Base-by-base conservation (phyloP, 2,113 vertebrate species). In the Rhinolophus ferrumequinum region DNA sequence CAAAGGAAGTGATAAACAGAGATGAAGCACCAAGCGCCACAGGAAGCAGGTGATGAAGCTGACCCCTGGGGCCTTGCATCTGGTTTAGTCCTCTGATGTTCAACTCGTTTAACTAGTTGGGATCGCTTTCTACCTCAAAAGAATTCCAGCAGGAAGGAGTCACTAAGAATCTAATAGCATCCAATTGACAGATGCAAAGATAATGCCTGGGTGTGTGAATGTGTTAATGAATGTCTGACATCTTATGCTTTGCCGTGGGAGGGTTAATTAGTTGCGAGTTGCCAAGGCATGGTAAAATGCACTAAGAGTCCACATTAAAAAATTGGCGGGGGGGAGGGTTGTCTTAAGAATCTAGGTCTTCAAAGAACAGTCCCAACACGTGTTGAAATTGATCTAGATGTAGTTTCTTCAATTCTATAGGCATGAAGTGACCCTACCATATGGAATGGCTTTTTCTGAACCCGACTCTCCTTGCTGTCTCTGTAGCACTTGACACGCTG, bases 81-180 rank as follows among this genome's bases (percentile, higher is more conserved):
- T 87, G 44, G 11, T 15, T 62, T 44, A 28, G 50, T 67, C 33
- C 73, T 91, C 76, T 92, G 81, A 90, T 47, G 77, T 41, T 82
- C 56, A 50, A 93, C 96, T 91, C 91, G 97, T 73, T 96, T 81
- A 90, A 90, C 96, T 64, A 73, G 93, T 95, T 85, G 81, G 7
- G 13, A 85, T 44, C 47, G 12, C 47, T 54, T 89, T 90, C 88
- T 72, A 11, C 38, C 72, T 89, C 92, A 64, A 33, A 88, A 70
- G 77, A 93, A 96, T 86, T 94, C 90, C 93, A 88, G 33, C 72
- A 95, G 66, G 90, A 93, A 85, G 76, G 81, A 96, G 93, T 94
- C 97, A 96, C 41, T 62, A 22, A 24, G 35, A 80, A 72, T 62
- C 66, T 86, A 60, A 80, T 1, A 77, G 60, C 72, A 60, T 44